Conservation (phyloP, 1,140 invertebrate genomes). For the Portunus trituberculatus region DNA sequence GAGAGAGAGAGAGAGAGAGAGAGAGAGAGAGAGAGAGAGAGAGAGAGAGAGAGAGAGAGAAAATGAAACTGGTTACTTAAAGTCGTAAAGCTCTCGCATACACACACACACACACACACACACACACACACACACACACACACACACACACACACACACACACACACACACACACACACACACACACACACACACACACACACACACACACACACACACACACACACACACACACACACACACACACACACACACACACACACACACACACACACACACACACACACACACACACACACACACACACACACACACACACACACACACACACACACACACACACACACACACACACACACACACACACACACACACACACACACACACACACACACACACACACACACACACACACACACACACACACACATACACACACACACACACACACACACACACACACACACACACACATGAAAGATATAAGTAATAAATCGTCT, state of each 20-base stretch:
- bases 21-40: no score
- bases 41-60: no score
- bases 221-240: neutral
- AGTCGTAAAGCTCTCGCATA: conserved; percentile 6
- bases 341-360: conserved; percentile 18
- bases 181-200: neutral
- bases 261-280: conserved; percentile 26
- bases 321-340: neutral
- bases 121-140: neutral
- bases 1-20: no score
- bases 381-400: neutral
- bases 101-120: conserved; percentile 26
- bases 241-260: conserved; percentile 18
- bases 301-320: conserved; percentile 26
- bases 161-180: conserved; percentile 26
- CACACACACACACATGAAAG: neutral
- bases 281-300: neutral
- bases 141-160: conserved; percentile 13
- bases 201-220: conserved; percentile 26
- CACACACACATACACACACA: conserved; percentile 25
- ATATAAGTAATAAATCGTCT: no score
- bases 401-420: conserved; percentile 28
- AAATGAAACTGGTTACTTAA: neutral
- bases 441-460: conserved; percentile 28
- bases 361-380: conserved; percentile 26